Evolutionary conservation across 2,888 invertebrate genomes (phyloP).

Genomic region (Auanema freiburgensis): DNA sequence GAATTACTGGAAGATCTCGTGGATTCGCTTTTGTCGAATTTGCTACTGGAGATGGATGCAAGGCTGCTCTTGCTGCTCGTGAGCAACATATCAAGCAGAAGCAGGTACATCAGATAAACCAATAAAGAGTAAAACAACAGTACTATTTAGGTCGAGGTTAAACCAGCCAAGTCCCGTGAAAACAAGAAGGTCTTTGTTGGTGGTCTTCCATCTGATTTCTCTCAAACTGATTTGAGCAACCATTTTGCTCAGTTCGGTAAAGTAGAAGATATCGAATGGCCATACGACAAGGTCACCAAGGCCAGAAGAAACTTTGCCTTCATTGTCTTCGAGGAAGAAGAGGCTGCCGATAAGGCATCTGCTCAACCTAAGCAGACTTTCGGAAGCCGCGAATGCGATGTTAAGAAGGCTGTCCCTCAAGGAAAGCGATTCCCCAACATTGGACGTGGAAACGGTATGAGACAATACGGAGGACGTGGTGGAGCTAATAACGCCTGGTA

Average conservation of each 20-base stretch:
- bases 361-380: conserved; percentile 59
- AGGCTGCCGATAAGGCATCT: conserved; percentile 62
- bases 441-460: conserved; percentile 27
- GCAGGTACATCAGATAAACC: conserved; percentile 19
- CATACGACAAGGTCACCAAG: conserved; percentile 59
- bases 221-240: conserved; percentile 59
- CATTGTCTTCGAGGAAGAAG: conserved; percentile 64
- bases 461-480: conserved; percentile 41
- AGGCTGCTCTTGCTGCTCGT: conserved; percentile 54
- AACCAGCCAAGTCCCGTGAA: conserved; percentile 64
- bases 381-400: conserved; percentile 64
- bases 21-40: conserved; percentile 65
- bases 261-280: conserved; percentile 65
- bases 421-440: conserved; percentile 44
- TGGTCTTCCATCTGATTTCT: conserved; percentile 63
- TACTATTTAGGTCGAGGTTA: conserved; percentile 56
- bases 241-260: conserved; percentile 64
- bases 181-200: conserved; percentile 66
- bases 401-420: conserved; percentile 65
- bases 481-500: conserved; percentile 39
- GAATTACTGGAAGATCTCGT: conserved; percentile 62
- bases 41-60: conserved; percentile 58
- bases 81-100: conserved; percentile 62
- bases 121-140: conserved; percentile 12
- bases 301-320: conserved; percentile 63